Conservation (phyloP, 2,888 invertebrate species). For the Callyntrura guangdongensis region DNA sequence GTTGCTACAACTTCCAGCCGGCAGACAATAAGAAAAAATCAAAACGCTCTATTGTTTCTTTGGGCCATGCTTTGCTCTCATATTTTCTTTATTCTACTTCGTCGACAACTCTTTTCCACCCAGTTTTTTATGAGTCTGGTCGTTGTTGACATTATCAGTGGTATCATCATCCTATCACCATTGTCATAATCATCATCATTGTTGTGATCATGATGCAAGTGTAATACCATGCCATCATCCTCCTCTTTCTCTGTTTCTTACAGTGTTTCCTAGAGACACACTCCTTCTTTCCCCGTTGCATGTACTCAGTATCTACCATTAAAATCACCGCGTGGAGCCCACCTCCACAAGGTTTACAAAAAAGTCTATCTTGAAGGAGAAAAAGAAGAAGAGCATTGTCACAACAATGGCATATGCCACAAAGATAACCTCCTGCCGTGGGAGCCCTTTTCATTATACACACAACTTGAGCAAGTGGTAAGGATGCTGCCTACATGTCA, state of each 20-base stretch:
- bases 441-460: neutral
- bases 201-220: neutral
- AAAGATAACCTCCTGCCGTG: slow-evolving; percentile 18
- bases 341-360: slow-evolving; percentile 51
- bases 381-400: slow-evolving; percentile 6
- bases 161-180: neutral
- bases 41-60: too few relatives aligned
- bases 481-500: slow-evolving; percentile 26
- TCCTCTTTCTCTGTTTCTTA: neutral
- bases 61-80: too few relatives aligned
- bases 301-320: slow-evolving; percentile 23
- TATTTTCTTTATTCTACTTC: too few relatives aligned
- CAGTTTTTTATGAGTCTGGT: neutral
- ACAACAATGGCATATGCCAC: slow-evolving; percentile 19
- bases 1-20: too few relatives aligned
- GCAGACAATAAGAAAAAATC: too few relatives aligned
- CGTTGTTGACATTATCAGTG: slow-evolving; percentile 3
- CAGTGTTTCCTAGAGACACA: neutral
- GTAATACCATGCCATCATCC: neutral
- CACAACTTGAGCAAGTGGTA: neutral
- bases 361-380: too few relatives aligned
- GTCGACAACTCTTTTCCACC: neutral
- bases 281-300: neutral
- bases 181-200: neutral
- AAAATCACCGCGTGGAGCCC: slow-evolving; percentile 56